phyloP scores from a whole-genome alignment of 2,797 vertebrate species.

The Ptychobarbus kaznakovi region DNA sequence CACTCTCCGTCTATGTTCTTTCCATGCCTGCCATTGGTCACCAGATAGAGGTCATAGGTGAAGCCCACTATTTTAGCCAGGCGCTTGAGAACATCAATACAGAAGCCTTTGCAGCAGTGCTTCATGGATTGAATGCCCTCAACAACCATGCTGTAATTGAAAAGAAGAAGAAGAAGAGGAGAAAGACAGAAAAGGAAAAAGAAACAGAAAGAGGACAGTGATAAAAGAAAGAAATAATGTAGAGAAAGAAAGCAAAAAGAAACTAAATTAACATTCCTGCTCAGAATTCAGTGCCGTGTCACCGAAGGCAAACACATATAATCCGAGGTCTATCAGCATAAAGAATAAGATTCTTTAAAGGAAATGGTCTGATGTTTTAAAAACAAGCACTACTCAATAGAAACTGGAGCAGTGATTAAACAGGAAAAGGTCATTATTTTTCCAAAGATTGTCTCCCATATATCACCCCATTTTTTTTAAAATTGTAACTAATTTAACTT shows the following conservation, averaged over 20 bases:
- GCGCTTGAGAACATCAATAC: slow-evolving; percentile 94
- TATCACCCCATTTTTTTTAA: background rate
- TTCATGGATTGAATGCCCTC: slow-evolving; percentile 81
- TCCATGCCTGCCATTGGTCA: slow-evolving; percentile 93
- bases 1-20: slow-evolving; percentile 94
- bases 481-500: background rate
- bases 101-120: slow-evolving; percentile 96
- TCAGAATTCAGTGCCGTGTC: slow-evolving; percentile 32
- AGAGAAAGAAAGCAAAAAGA: slow-evolving; percentile 8
- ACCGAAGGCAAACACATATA: background rate
- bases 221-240: slow-evolving; percentile 17
- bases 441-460: background rate
- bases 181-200: slow-evolving; percentile 17
- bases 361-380: background rate
- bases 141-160: slow-evolving; percentile 69
- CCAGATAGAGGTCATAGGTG: slow-evolving; percentile 95
- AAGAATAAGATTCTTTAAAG: background rate
- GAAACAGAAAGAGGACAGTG: slow-evolving; percentile 14
- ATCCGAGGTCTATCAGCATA: background rate
- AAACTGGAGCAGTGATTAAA: background rate
- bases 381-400: background rate
- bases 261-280: slow-evolving; percentile 20
- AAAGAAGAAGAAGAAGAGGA: slow-evolving; percentile 38
- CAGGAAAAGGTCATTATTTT: background rate
- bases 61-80: slow-evolving; percentile 91